phyloP scores from a whole-genome alignment of 1,140 invertebrate genomes.

The Drosophila rhopaloa region DNA sequence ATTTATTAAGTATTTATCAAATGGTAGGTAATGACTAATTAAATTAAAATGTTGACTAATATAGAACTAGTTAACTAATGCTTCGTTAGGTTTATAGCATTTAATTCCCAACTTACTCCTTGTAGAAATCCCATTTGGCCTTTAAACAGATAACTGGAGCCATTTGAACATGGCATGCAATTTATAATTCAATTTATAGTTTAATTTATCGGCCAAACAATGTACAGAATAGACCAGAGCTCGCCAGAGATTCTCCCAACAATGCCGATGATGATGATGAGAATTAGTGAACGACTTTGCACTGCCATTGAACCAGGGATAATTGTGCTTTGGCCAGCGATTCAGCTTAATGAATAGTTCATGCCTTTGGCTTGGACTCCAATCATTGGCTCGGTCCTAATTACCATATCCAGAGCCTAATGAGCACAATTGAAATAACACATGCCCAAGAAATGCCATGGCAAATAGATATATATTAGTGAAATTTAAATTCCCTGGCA shows the following conservation, averaged over 20 bases:
- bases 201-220: constrained; percentile 25
- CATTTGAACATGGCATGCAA: not conserved
- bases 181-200: constrained; percentile 26
- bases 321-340: constrained; percentile 8
- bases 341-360: constrained; percentile 22
- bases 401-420: constrained; percentile 41
- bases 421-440: constrained; percentile 53
- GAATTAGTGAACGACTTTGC: constrained; percentile 12
- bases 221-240: not conserved
- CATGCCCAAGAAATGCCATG: constrained; percentile 7
- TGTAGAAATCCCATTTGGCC: not conserved
- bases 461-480: constrained; percentile 31
- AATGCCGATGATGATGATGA: constrained; percentile 4
- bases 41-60: too few relatives aligned
- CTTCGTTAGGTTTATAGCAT: not conserved
- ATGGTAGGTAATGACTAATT: too few relatives aligned
- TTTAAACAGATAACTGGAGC: not conserved
- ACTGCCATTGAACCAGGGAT: constrained; percentile 18
- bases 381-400: constrained; percentile 3
- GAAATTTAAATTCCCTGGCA: constrained; percentile 5
- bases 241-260: not conserved
- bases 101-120: not conserved
- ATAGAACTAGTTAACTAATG: too few relatives aligned
- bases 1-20: too few relatives aligned
- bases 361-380: constrained; percentile 7